Evolutionary conservation across 2,113 vertebrate species (phyloP), one percentile per base, ranked within the genome.

Genomic region (Gasterosteus aculeatus): DNA sequence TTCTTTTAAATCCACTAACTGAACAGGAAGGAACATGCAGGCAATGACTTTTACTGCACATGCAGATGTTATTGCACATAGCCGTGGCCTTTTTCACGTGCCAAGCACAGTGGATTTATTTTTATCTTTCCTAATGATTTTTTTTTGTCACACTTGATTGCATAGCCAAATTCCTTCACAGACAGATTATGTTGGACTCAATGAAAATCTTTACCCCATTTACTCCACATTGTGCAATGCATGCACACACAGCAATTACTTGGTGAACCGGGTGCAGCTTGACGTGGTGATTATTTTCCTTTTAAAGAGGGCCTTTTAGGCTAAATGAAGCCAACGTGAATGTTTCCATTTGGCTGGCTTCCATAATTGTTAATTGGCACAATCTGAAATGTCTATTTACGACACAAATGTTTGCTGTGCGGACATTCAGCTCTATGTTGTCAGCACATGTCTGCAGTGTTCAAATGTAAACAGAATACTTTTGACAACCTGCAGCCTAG

Each of bases 1-100:
- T 33, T 51, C 35, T 22, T 54, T 22, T 22, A 73, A 85, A 69
- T 44, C 44, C 62, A 33, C 58, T 18, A 47, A 51, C 59, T 14
- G 12, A 14, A 33, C 71, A 92, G 51, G 75, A 84, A 73, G 78
- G 39, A 74, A 77, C 12, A 54, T 39, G 51, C 72, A 59, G 2
- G 15, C 22, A 58, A 41, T 31, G 51, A 61, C 41, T 54, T 64
- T 31, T 67, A 35, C 66, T 62, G 26, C 54, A 56, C 64, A 70
- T 51, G 69, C 70, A 77, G 18, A 57, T 10, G n/a, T 79, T 72
- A 35, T 65, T 57, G 2, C 65, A 78, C 62, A 51, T 70, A 54
- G 49, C 18, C 19, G 7, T 51, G n/a, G 10, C 15, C 41, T 57
- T 26, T 63, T 31, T 71, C 18, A 22, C 19, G 1, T 44, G 41